Percentiles rank a stretch among this genome's conserved stretches.
Conservation (phyloP, 2,113 vertebrate species). For the Nannobrachium achirus region DNA sequence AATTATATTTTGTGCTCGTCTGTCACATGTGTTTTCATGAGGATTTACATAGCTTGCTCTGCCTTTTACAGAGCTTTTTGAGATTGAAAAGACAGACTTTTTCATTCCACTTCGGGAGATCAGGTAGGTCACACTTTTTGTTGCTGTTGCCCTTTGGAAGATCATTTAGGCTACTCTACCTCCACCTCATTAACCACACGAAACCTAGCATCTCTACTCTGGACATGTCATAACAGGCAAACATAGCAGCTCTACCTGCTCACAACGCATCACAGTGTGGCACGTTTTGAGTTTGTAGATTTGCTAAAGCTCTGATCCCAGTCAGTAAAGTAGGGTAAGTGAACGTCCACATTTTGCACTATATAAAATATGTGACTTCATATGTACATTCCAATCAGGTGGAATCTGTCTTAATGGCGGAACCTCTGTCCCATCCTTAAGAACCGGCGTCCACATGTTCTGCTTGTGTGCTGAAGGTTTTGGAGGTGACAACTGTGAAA, state of each 20-base stretch:
- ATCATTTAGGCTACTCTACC: too few species aligned
- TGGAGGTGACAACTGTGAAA: slow-evolving; percentile 65
- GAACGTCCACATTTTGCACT: neutral
- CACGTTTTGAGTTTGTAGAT: too few species aligned
- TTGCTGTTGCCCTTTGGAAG: neutral
- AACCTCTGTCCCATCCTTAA: slow-evolving; percentile 25
- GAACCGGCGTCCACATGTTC: slow-evolving; percentile 37
- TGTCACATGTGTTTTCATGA: accelerated
- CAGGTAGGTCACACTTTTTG: slow-evolving; percentile 41
- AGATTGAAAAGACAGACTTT: neutral
- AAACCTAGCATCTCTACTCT: too few species aligned
- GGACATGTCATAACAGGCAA: neutral
- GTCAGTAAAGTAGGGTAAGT: neutral
- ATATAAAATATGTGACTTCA: neutral
- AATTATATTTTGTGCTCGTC: neutral
- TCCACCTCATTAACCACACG: neutral
- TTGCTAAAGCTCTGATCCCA: too few species aligned
- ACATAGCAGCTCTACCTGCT: too few species aligned
- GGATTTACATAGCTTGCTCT: neutral
- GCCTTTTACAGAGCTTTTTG: slow-evolving; percentile 32
- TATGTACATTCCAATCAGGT: slow-evolving; percentile 18
- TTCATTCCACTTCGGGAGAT: neutral
- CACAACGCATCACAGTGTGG: too few species aligned
- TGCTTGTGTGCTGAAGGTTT: slow-evolving; percentile 64
- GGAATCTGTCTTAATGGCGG: slow-evolving; percentile 67